Percentiles rank a stretch among this genome's conserved stretches.
These are phyloP conservation scores for Bovichtus diacanthus DNA, from an alignment of 2,797 vertebrate genomes.

Conservation along the genomic window DNA sequence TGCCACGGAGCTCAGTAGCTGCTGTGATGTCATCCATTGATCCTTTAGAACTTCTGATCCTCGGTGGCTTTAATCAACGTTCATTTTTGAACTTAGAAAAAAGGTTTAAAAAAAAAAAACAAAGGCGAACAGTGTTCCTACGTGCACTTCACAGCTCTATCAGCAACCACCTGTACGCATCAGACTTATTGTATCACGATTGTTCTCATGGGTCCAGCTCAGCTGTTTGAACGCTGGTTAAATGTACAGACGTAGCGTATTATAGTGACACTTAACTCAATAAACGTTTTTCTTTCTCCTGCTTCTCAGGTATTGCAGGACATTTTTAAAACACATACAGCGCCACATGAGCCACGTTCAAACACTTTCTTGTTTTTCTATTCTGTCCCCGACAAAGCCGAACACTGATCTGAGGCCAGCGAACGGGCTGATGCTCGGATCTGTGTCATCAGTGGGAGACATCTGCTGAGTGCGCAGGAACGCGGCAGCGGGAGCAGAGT, in stretches of 20 bases:
- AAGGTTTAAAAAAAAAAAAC: too few relatives aligned
- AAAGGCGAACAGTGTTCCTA: neutral
- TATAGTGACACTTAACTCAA: neutral
- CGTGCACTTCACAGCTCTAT: neutral
- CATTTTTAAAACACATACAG: neutral
- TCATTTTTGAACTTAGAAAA: neutral
- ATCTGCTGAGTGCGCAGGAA: conserved; percentile 73
- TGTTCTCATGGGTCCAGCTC: neutral
- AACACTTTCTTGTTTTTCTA: conserved; percentile 28
- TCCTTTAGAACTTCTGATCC: too few relatives aligned
- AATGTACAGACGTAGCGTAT: neutral
- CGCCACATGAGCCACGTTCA: neutral
- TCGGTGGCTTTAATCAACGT: too few relatives aligned
- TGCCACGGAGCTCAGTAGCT: too few relatives aligned
- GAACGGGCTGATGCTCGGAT: conserved; percentile 14
- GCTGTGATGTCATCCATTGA: neutral
- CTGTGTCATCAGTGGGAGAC: conserved; percentile 64
- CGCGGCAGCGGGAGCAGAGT: conserved; percentile 33
- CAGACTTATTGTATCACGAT: neutral
- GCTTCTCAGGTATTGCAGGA: neutral
- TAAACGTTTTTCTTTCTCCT: conserved; percentile 6
- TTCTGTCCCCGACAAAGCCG: neutral
- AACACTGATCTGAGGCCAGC: conserved; percentile 35
- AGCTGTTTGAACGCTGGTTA: too few relatives aligned
- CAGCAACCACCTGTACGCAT: neutral